Evolutionary conservation across 2,888 invertebrate species (phyloP), one percentile per base, ranked within the genome.

Genomic region (Brachyopa scutellaris): DNA sequence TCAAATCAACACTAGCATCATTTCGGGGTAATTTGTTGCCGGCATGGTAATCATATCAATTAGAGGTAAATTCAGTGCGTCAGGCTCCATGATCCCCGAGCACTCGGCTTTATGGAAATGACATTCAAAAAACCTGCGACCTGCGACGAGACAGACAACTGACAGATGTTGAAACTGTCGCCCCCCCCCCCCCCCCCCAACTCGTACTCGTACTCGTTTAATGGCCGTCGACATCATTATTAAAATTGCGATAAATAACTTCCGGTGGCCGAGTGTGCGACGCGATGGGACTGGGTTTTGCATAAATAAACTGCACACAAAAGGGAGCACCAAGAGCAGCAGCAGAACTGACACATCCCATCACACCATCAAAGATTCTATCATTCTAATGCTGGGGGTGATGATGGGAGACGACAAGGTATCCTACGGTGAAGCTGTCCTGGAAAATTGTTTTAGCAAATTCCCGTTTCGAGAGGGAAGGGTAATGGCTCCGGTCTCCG

Each of bases 191-290:
- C 5, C 26, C 17, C 9, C 40, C 17, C 8, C n/a, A n/a, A 9
- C 19, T 23, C 26, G 21, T n/a, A 21, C 26, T 26, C 4, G 3
- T 38, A 38, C 19, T 19, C 17, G 38, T 19, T 51, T 74, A 74
- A 69, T 62, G 36, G 57, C 62, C 40, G 76, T 64, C 57, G 76
- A 64, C 69, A 38, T 64, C 55, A 69, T 76, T 76, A 64, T 70
- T 64, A 76, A 80, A 76, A 80, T 38, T 55, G 61, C 57, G 42
- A 80, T 80, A 76, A 76, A 80, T 76, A 76, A 70, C 80, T 80
- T 80, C 76, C 80, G 45, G 42, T 40, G 70, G 42, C 3, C 21
- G 42, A 0, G 55, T 11, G 64, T 40, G n/a, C n/a, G n/a, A n/a
- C n/a, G n/a, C n/a, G n/a, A n/a, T n/a, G n/a, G n/a, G 73, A 66